Base-by-base conservation (phyloP, 2,888 invertebrate genomes). In the Ophion costatus region DNA sequence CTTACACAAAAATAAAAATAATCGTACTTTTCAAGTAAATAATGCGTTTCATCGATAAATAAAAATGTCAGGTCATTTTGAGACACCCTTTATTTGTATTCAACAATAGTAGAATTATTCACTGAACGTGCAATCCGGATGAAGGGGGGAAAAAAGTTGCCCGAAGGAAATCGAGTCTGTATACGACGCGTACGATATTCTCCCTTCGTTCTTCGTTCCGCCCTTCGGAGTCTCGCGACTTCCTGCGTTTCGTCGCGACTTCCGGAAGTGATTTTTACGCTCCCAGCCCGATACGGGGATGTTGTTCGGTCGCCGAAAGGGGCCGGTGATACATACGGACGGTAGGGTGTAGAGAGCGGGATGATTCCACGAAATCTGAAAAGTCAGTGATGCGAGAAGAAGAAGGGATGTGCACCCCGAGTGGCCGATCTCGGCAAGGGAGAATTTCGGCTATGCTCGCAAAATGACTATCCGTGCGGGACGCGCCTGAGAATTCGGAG, bases 291-390 rank as follows among this genome's bases (percentile, higher is more conserved):
- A 4, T 6, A 6, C 20, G 20, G 4, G 6, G 11, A 14, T 14
- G 74, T 10, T 74, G 22, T 66, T 64, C 63, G 24, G 45, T 51
- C 14, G 14, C 17, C 14, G 77, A 73, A 64, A 77, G 74, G 81
- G 59, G 64, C 71, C 64, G 61, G 81, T 67, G 56, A 59, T 59
- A 63, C 33, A 56, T 56, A 61, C 14, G 24, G 33, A 66, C 29
- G 38, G 20, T 45, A 7, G 51, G 20, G 57, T 45, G 22, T 24
- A 59, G 83, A 75, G 71, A 81, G 84, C 74, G 88, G 80, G 88
- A 92, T 92, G 92, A 92, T 92, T 92, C 91, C 87, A 90, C 90
- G 90, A 91, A 92, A 92, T 92, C 92, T 92, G 92, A 92, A 92
- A 92, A 92, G 88, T 91, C 90, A 91, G 90, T 90, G 88, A 88